Base-by-base conservation (phyloP, 2,888 invertebrate genomes). In the Cheilosia scutellata region DNA sequence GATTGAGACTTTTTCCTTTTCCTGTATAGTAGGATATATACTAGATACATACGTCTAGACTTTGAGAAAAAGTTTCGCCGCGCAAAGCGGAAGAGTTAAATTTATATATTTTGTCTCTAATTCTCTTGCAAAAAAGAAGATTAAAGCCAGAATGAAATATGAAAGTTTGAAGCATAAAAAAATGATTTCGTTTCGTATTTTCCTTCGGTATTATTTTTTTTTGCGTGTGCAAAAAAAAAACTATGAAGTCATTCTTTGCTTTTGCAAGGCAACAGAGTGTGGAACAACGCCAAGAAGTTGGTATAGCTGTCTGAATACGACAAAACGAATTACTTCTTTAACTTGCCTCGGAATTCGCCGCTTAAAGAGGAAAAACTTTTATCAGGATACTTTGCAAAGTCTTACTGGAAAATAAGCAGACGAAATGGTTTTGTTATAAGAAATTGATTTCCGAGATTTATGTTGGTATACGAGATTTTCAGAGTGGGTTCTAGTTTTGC, bases 101-200 rank as follows among this genome's bases (percentile, higher is more conserved):
- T 74, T 74, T 78, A 62, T 77, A 62, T 72, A 68, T 82, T 65
- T 83, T 65, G 65, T 74, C 62, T 72, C 71, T 74, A 66, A 71
- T 74, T 74, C 62, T 20, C n/a, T 62, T 44, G 37, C 11, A 9
- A 2, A 5, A 33, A 29, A 33, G n/a, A 31, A 55, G 53, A 70
- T 13, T 4, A 62, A 68, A 70, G 57, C 42, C n/a, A 65, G 20
- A 71, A 70, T 71, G 76, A 76, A 82, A 72, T 72, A 82, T 78
- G 77, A 72, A 78, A 78, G 72, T 78, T 77, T 66, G 42, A 77
- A 72, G 77, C 65, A 77, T 60, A 76, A 82, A 76, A 82, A 82
- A 82, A 82, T 82, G 55, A 75, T 82, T 75, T 66, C 40, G 37
- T 44, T 79, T 44, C 47, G 37, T 16, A 47, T 47, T 47, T 47